Evolutionary conservation across 2,797 vertebrate species (phyloP).

Genomic region (Chlorospingus semifuscus): DNA sequence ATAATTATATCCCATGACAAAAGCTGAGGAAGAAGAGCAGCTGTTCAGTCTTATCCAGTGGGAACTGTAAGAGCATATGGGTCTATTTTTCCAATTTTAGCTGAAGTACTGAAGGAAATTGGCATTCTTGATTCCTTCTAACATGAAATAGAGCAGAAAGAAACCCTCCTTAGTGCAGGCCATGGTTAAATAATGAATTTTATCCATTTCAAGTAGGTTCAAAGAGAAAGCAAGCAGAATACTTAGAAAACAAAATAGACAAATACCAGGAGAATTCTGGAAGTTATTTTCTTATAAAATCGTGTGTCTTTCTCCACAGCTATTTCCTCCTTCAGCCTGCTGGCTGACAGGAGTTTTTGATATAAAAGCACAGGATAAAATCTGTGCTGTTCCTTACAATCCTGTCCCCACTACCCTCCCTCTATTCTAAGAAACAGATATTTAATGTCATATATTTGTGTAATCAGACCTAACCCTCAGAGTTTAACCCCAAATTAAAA

Average conservation of each 20-base stretch:
- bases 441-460: neutral
- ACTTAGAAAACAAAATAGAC: slow-evolving; percentile 5
- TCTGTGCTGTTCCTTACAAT: neutral
- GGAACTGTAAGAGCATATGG: slow-evolving; percentile 48
- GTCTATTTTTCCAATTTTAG: slow-evolving; percentile 44
- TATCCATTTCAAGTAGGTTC: slow-evolving; percentile 27
- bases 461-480: neutral
- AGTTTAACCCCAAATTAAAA: neutral
- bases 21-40: slow-evolving; percentile 47
- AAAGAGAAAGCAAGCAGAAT: slow-evolving; percentile 7
- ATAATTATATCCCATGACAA: slow-evolving; percentile 50
- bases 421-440: neutral
- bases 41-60: slow-evolving; percentile 45
- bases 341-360: neutral
- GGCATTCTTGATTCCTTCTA: slow-evolving; percentile 44
- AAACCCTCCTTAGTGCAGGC: neutral
- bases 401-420: neutral
- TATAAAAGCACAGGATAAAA: slow-evolving; percentile 1
- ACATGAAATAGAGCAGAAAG: slow-evolving; percentile 40
- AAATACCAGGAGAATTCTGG: slow-evolving; percentile 21
- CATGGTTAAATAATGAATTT: slow-evolving; percentile 36
- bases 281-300: slow-evolving; percentile 26
- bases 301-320: neutral
- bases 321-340: neutral
- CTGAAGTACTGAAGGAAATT: slow-evolving; percentile 32